Evolutionary conservation across 2,113 vertebrate genomes (phyloP).

Genomic region (Clarias batrachus): DNA sequence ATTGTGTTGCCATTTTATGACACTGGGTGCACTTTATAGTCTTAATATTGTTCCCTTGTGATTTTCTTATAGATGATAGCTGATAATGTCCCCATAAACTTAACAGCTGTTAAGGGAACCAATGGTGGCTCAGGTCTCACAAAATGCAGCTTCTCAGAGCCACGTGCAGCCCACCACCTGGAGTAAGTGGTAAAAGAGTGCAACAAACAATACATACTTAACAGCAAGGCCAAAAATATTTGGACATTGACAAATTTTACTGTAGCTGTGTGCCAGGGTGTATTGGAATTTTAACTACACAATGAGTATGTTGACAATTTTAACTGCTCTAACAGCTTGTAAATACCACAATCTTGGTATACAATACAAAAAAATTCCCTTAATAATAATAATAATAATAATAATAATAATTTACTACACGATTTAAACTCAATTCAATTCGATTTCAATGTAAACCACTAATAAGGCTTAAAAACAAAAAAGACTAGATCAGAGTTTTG

Average conservation of each 20-base stretch:
- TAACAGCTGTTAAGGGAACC: slow-evolving; percentile 4
- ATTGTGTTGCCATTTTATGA: not conserved
- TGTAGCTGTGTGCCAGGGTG: not conserved
- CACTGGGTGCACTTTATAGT: not conserved
- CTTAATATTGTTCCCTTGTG: not conserved
- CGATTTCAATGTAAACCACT: not conserved
- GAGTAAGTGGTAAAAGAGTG: not conserved
- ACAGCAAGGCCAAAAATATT: not conserved
- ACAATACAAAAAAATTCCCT: not conserved
- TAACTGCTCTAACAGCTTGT: not conserved
- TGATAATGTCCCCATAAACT: not conserved
- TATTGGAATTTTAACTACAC: not conserved
- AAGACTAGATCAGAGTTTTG: not conserved
- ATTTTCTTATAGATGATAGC: not conserved
- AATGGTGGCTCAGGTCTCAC: not conserved
- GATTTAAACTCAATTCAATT: not conserved
- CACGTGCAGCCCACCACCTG: not conserved
- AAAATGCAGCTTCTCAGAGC: not conserved
- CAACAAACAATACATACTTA: not conserved
- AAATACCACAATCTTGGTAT: not conserved
- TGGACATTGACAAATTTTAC: not conserved
- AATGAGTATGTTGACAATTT: not conserved
- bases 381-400: too few species aligned
- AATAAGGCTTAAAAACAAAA: not conserved
- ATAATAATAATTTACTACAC: not conserved